Conservation (phyloP, 2,797 vertebrate genomes). For the Triplophysa yarkandensis region DNA sequence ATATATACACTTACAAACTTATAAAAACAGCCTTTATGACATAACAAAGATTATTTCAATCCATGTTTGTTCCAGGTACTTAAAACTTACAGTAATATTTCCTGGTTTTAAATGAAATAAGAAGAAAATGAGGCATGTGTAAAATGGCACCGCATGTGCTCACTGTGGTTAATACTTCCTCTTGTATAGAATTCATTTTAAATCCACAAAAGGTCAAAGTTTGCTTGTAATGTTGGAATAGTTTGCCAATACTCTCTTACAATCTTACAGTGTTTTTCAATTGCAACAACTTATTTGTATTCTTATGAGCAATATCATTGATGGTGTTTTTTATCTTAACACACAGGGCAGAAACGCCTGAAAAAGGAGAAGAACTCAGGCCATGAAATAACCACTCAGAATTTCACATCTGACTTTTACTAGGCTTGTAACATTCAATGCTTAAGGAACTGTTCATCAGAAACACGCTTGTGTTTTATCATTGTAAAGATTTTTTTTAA, state of each 20-base stretch:
- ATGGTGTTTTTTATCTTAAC: background rate
- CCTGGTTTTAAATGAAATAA: background rate
- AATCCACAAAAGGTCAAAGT: background rate
- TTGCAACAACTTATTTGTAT: background rate
- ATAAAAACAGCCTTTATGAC: background rate
- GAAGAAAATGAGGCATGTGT: background rate
- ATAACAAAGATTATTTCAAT: background rate
- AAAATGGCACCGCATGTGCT: background rate
- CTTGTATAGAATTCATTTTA: background rate
- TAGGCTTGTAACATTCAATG: background rate
- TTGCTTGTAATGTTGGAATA: background rate
- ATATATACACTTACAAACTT: background rate
- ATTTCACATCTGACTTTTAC: background rate
- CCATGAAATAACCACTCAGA: background rate
- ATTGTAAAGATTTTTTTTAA: background rate
- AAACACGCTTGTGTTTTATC: conserved; percentile 7
- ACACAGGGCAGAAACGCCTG: background rate
- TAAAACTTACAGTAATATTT: background rate
- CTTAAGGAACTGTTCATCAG: background rate
- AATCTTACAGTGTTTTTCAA: background rate
- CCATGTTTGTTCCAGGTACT: too few species aligned
- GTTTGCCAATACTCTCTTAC: background rate
- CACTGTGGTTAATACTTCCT: background rate
- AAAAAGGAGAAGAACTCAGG: background rate
- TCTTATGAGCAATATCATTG: background rate